phyloP scores from a whole-genome alignment of 2,113 vertebrate genomes.

The Nycticorax nycticorax region DNA sequence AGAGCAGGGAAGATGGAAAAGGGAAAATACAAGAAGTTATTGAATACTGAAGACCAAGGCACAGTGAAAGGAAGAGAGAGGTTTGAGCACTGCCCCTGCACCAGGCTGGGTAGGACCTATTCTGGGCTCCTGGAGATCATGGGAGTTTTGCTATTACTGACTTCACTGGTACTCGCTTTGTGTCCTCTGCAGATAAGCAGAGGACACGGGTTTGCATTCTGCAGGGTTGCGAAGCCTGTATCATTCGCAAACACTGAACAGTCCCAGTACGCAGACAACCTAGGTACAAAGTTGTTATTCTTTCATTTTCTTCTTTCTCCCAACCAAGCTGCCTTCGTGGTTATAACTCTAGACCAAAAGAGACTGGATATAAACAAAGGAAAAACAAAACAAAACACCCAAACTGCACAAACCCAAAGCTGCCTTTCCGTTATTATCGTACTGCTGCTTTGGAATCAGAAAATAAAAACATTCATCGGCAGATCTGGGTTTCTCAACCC shows the following conservation, averaged over 20 bases:
- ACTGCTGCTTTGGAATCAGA: background rate
- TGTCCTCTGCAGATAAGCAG: background rate
- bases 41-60: background rate
- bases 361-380: background rate
- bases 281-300: background rate
- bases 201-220: background rate
- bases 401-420: background rate
- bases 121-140: background rate
- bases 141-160: background rate
- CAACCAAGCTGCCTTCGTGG: background rate
- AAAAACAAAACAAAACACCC: too few relatives aligned
- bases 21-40: background rate
- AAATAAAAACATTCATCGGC: background rate
- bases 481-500: background rate
- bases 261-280: background rate
- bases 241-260: background rate
- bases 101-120: background rate
- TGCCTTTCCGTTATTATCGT: background rate
- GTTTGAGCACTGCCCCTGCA: background rate
- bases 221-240: rapidly evolving
- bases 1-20: background rate
- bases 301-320: background rate
- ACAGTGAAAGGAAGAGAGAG: background rate
- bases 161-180: background rate
- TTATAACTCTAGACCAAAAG: background rate